Evolutionary conservation across 2,888 invertebrate species (phyloP).

Genomic region (Drymonia ruficornis): DNA sequence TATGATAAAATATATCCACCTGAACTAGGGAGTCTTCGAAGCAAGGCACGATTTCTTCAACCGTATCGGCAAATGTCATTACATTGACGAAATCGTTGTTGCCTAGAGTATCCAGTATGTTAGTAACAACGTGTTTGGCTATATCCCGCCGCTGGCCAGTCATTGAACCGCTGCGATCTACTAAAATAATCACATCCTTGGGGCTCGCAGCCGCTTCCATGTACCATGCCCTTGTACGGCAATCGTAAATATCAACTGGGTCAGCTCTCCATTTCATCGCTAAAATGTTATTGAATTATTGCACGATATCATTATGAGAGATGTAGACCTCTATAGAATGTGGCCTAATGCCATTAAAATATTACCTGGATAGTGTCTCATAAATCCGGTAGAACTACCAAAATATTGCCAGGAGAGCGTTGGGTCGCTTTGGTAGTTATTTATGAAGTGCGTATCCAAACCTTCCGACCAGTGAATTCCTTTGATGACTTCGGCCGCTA

Average conservation of each 20-base stretch:
- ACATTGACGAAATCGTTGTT: constrained; percentile 99
- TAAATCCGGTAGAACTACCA: constrained; percentile 98
- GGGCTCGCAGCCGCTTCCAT: constrained; percentile 99
- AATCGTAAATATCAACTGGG: constrained; percentile 97
- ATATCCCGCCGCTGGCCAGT: constrained; percentile 95
- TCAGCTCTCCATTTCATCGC: constrained; percentile 92
- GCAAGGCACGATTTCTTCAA: constrained; percentile 93
- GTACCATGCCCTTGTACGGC: constrained; percentile 97
- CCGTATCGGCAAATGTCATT: constrained; percentile 94
- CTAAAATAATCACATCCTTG: constrained; percentile 94
- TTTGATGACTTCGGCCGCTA: constrained; percentile 93
- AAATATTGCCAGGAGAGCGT: constrained; percentile 99
- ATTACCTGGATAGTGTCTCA: constrained; percentile 98
- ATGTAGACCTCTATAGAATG: no score
- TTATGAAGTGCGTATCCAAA: constrained; percentile 94
- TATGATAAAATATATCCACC: constrained; percentile 55
- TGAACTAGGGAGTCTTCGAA: constrained; percentile 96
- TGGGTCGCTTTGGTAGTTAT: constrained; percentile 94
- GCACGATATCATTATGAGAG: no score
- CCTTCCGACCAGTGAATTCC: constrained; percentile 98
- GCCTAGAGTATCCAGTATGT: constrained; percentile 97
- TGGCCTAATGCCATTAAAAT: no score
- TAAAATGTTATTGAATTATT: constrained; percentile 44
- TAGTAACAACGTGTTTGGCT: constrained; percentile 93
- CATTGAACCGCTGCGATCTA: constrained; percentile 97